Evolutionary conservation across 2,797 vertebrate species (phyloP).

Genomic region (Hozukius guyotensis): DNA sequence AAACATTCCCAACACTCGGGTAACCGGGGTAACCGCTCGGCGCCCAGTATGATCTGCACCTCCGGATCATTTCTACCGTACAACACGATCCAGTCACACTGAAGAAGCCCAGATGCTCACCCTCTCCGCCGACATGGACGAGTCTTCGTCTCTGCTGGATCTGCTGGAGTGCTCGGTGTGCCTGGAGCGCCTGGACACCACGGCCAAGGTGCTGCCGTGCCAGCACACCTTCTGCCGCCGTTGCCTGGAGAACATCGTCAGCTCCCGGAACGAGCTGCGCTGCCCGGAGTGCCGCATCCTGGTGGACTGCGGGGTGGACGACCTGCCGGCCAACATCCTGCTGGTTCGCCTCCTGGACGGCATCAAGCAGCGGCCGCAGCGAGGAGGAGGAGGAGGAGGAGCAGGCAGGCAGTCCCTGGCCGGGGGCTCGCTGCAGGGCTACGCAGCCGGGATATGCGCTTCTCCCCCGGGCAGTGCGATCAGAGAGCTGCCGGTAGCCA

Average conservation of each 20-base stretch:
- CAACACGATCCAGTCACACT: conserved; percentile 65
- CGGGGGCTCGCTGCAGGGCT: conserved; percentile 79
- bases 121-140: conserved; percentile 90
- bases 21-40: conserved; percentile 9
- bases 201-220: conserved; percentile 94
- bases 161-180: conserved; percentile 97
- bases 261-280: conserved; percentile 94
- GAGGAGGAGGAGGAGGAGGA: conserved; percentile 72
- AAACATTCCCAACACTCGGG: conserved; percentile 35
- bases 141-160: conserved; percentile 96
- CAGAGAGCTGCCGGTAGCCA: conserved; percentile 81
- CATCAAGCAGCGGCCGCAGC: conserved; percentile 92
- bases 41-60: conserved; percentile 72
- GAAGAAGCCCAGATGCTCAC: conserved; percentile 80
- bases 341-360: conserved; percentile 95
- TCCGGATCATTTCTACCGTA: conserved; percentile 53
- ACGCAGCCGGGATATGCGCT: conserved; percentile 82
- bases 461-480: conserved; percentile 81
- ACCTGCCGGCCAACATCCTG: conserved; percentile 95
- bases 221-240: conserved; percentile 99
- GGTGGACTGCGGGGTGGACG: conserved; percentile 96
- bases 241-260: conserved; percentile 96
- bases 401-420: conserved; percentile 71
- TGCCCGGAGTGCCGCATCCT: conserved; percentile 97
- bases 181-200: conserved; percentile 96